Percentiles rank a stretch among this genome's conserved stretches.
Evolutionary conservation across 2,797 vertebrate species (phyloP).

Genomic region (Odontamblyopus lacepedii): DNA sequence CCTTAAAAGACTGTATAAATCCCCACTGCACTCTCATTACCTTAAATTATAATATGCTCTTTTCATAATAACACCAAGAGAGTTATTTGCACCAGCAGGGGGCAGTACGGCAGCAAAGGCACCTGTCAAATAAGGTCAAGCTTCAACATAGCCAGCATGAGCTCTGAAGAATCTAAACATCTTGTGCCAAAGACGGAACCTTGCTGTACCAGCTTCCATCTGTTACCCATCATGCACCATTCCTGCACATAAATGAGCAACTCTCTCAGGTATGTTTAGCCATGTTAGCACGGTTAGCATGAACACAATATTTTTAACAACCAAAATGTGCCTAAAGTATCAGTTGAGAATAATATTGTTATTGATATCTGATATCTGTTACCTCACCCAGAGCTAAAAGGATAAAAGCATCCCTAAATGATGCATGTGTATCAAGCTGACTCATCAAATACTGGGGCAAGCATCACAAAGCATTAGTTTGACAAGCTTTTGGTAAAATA

Average conservation of each 20-base stretch:
- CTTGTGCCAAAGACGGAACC: not conserved
- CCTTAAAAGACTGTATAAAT: slow-evolving; percentile 1
- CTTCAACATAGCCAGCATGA: not conserved
- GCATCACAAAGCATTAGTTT: slow-evolving; percentile 6
- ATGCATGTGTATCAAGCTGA: slow-evolving; percentile 16
- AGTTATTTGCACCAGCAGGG: slow-evolving; percentile 47
- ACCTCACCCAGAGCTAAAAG: slow-evolving; percentile 16
- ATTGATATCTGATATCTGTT: slow-evolving; percentile 7
- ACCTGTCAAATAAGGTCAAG: slow-evolving; percentile 13
- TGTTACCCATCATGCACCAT: slow-evolving; percentile 3
- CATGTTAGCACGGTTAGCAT: not conserved
- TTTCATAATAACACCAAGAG: not conserved
- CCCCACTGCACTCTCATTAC: too few relatives aligned
- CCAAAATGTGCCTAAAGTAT: slow-evolving; percentile 18
- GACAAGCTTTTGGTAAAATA: slow-evolving; percentile 7
- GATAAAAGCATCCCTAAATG: slow-evolving; percentile 19
- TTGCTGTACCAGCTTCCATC: not conserved
- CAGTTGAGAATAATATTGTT: slow-evolving; percentile 23
- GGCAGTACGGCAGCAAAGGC: slow-evolving; percentile 43
- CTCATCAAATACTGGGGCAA: slow-evolving; percentile 19
- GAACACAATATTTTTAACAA: not conserved
- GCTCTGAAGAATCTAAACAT: not conserved
- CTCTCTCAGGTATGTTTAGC: not conserved
- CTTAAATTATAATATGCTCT: not conserved
- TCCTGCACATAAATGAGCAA: not conserved